Conservation (phyloP, 2,113 vertebrate genomes). For the Sinocyclocheilus maitianheensis region DNA sequence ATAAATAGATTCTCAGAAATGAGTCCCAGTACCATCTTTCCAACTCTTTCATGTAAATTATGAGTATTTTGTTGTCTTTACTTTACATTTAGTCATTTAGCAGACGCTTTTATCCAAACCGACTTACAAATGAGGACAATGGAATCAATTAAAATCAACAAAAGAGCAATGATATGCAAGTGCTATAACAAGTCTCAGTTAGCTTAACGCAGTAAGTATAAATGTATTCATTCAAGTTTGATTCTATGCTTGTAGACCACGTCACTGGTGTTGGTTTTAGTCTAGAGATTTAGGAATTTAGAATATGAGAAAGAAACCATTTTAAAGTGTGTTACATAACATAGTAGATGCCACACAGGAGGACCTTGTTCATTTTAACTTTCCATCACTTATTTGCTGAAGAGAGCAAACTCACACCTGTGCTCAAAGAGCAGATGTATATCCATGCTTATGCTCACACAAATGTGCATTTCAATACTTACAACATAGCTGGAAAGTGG, state of each 20-base stretch:
- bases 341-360: not conserved
- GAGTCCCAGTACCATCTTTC: not conserved
- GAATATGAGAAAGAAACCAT: conserved; percentile 8
- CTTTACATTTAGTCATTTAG: too few relatives aligned
- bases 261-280: not conserved
- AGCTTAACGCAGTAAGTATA: too few relatives aligned
- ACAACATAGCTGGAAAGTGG: not conserved
- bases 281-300: not conserved
- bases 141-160: too few relatives aligned
- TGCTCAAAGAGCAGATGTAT: not conserved
- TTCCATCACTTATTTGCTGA: conserved; percentile 11
- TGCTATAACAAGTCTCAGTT: too few relatives aligned
- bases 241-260: not conserved
- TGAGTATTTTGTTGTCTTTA: not conserved
- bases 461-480: not conserved
- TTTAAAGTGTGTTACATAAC: conserved; percentile 19
- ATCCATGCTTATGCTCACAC: not conserved
- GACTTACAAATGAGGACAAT: too few relatives aligned
- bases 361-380: conserved; percentile 18
- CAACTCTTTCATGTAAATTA: not conserved
- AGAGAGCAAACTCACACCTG: not conserved
- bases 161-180: too few relatives aligned
- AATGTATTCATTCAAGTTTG: not conserved
- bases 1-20: not conserved
- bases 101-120: too few relatives aligned